These are phyloP conservation scores for Papilio glaucus DNA, from an alignment of 1,140 invertebrate genomes.

Conservation along the genomic window DNA sequence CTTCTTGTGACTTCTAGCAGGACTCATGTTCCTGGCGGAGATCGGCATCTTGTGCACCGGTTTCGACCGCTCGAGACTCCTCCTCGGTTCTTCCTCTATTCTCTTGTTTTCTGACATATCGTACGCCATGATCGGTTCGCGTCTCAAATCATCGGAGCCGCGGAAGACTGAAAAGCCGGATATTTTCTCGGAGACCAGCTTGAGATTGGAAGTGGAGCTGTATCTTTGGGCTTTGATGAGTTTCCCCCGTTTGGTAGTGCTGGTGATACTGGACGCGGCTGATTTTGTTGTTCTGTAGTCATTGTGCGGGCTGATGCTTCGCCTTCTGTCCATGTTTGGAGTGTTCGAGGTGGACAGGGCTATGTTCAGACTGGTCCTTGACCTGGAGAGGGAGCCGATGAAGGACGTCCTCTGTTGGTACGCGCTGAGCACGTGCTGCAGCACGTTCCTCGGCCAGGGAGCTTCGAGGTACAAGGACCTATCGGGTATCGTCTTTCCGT, in stretches of 20 bases:
- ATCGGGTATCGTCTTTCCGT: conserved; percentile 78
- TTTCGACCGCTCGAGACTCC: conserved; percentile 50
- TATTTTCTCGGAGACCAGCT: conserved; percentile 74
- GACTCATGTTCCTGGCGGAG: conserved; percentile 33
- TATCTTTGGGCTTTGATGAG: conserved; percentile 61
- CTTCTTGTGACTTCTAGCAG: conserved; percentile 42
- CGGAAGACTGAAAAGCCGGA: conserved; percentile 75
- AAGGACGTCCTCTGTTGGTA: conserved; percentile 81
- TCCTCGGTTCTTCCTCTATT: conserved; percentile 51
- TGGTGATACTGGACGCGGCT: conserved; percentile 57
- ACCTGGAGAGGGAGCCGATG: conserved; percentile 81
- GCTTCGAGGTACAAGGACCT: conserved; percentile 66
- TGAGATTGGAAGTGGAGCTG: conserved; percentile 72
- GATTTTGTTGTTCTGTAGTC: conserved; percentile 56
- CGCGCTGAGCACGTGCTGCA: conserved; percentile 78
- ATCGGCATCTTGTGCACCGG: conserved; percentile 45
- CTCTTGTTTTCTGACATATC: conserved; percentile 42
- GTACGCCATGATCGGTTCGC: conserved; percentile 73
- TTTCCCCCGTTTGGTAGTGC: conserved; percentile 63
- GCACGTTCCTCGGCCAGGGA: conserved; percentile 80
- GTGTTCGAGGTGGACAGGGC: conserved; percentile 55
- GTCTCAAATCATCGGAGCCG: conserved; percentile 50
- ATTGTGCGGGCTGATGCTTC: conserved; percentile 60
- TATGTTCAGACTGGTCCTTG: conserved; percentile 80
- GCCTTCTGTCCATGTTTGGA: conserved; percentile 58